These are phyloP conservation scores for Mastacembelus armatus DNA, from an alignment of 2,797 vertebrate genomes.

Conservation along the genomic window DNA sequence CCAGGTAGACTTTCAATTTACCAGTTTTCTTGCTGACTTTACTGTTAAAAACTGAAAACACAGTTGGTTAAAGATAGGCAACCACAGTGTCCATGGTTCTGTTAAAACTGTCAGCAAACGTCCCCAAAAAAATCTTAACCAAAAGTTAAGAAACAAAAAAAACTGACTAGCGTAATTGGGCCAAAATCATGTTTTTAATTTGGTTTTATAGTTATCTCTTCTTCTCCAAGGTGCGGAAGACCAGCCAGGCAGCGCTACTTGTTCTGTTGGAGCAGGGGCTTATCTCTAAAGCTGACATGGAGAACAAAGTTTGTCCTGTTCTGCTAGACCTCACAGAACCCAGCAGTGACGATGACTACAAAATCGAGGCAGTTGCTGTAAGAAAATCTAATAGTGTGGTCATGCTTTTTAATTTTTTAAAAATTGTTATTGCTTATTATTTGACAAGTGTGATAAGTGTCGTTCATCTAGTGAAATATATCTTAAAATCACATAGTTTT, in stretches of 20 bases:
- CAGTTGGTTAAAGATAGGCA: neutral
- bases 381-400: slow-evolving; percentile 61
- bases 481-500: no score
- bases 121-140: no score
- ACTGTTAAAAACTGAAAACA: neutral
- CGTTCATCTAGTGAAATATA: no score
- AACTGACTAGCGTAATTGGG: no score
- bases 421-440: neutral
- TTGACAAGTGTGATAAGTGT: no score
- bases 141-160: no score
- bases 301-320: slow-evolving; percentile 91
- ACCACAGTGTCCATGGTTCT: no score
- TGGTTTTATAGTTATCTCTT: neutral
- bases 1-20: slow-evolving; percentile 81
- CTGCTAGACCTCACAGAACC: slow-evolving; percentile 90
- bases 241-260: slow-evolving; percentile 91
- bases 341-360: slow-evolving; percentile 90
- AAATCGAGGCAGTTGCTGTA: slow-evolving; percentile 91
- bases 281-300: slow-evolving; percentile 89
- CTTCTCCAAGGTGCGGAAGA: slow-evolving; percentile 89
- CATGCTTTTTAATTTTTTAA: no score
- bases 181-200: neutral
- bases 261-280: slow-evolving; percentile 92
- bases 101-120: neutral
- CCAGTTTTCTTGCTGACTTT: neutral